Percentiles rank a stretch among this genome's conserved stretches.
Evolutionary conservation across 2,113 vertebrate species (phyloP).

Genomic region (Setophaga coronata): DNA sequence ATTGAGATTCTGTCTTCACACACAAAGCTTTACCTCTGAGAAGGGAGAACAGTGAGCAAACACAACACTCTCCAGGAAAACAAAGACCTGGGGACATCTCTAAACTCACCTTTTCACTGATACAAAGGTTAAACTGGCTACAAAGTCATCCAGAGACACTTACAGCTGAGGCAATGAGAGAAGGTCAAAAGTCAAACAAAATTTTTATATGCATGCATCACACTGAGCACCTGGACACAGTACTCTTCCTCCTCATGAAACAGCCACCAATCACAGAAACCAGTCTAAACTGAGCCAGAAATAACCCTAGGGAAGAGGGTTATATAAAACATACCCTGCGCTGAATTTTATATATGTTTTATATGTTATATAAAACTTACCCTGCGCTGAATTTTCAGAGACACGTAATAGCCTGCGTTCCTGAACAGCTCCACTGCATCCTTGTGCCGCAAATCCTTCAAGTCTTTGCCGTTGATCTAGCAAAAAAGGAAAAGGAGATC

Average conservation of each 20-base stretch:
- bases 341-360: no score
- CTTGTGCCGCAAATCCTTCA: slow-evolving; percentile 83
- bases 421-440: slow-evolving; percentile 89
- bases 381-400: slow-evolving; percentile 85
- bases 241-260: neutral
- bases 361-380: slow-evolving; percentile 69
- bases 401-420: slow-evolving; percentile 84
- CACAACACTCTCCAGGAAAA: neutral
- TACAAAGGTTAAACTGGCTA: neutral
- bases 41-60: neutral
- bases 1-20: neutral
- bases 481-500: neutral
- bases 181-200: neutral
- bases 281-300: neutral
- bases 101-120: neutral
- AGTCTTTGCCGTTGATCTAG: slow-evolving; percentile 86
- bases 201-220: neutral
- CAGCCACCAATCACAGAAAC: neutral
- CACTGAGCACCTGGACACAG: neutral
- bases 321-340: slow-evolving; percentile 79
- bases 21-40: neutral
- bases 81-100: neutral
- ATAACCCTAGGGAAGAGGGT: neutral
- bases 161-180: neutral
- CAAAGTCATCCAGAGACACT: neutral